Conservation (phyloP, 2,888 invertebrate genomes). For the Xylota segnis region DNA sequence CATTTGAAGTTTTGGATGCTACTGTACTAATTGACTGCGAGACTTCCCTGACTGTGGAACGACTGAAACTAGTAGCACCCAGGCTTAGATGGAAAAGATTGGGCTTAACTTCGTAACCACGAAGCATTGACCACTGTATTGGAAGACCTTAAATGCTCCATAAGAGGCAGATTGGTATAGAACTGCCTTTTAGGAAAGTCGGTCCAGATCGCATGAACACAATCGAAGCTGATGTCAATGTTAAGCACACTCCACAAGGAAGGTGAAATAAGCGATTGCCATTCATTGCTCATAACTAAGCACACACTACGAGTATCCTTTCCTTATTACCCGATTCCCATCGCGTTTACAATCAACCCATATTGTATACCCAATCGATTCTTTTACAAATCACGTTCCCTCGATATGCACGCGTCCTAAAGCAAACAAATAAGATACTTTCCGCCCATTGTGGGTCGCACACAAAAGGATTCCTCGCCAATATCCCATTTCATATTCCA, state of each 20-base stretch:
- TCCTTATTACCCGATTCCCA: background rate
- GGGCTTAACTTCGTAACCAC: too few relatives aligned
- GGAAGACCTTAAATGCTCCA: too few relatives aligned
- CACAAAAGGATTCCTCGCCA: background rate
- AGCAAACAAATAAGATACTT: constrained; percentile 17
- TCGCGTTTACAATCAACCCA: constrained; percentile 14
- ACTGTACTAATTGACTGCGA: too few relatives aligned
- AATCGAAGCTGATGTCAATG: too few relatives aligned
- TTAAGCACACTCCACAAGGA: background rate
- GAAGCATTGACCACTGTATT: too few relatives aligned
- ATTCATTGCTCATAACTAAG: background rate
- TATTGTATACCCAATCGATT: constrained; percentile 19
- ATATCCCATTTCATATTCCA: constrained; percentile 37
- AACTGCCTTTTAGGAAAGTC: too few relatives aligned
- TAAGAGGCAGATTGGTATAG: too few relatives aligned
- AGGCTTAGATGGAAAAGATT: too few relatives aligned
- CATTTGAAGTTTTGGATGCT: too few relatives aligned
- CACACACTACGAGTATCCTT: background rate
- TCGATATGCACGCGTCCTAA: constrained; percentile 15
- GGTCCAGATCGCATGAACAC: too few relatives aligned
- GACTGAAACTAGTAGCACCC: too few relatives aligned
- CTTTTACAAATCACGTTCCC: constrained; percentile 24
- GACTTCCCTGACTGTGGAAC: too few relatives aligned
- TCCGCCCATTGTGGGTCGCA: background rate
- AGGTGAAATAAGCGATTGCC: background rate